Evolutionary conservation across 2,113 vertebrate species (phyloP), one percentile per base, ranked within the genome.

Genomic region (Pseudorectes ferrugineus): DNA sequence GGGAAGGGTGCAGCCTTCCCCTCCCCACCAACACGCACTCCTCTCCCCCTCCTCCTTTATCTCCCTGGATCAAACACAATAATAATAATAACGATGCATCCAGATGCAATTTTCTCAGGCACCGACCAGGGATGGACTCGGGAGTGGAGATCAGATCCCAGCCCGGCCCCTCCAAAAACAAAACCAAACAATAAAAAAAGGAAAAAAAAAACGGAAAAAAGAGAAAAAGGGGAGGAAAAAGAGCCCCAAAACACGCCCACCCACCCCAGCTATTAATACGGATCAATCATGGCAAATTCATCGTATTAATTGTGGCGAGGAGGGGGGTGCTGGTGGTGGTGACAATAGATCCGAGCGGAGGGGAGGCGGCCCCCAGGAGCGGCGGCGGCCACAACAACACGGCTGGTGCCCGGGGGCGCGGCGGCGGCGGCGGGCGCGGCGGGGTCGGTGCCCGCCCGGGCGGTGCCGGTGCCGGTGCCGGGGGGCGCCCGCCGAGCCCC

Each of bases 21-120:
- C 91, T 93, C 93, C 88, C 93, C 95, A 81, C 92, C 57, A 75
- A 78, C 94, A 89, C 92, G 95, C 87, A 78, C 95, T 90, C 75
- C 95, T 95, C 93, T 94, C 85, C 97, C 89, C 84, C 93, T 96
- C 95, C 95, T 92, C 93, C 95, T 95, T 96, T 96, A 92, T 94
- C 95, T 95, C 78, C 88, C 83, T 73, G 88, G 85, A 90, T 93
- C 93, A 95, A 95, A 87, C 93, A 92, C 88, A 93, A 73, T 86
- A 93, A 91, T 88, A 88, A 75, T 94, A 89, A 91, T 67, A 92
- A 94, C 81, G 91, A 89, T 76, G 94, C 86, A 88, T 94, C 95
- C 95, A 92, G 92, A 91, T 88, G 94, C 86, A 78, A 85, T 95
- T 90, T 92, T 90, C 93, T 67, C 92, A 92, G 92, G 89, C 94